These are phyloP conservation scores for Anomalospiza imberbis DNA, from an alignment of 2,797 vertebrate genomes.

Conservation along the genomic window DNA sequence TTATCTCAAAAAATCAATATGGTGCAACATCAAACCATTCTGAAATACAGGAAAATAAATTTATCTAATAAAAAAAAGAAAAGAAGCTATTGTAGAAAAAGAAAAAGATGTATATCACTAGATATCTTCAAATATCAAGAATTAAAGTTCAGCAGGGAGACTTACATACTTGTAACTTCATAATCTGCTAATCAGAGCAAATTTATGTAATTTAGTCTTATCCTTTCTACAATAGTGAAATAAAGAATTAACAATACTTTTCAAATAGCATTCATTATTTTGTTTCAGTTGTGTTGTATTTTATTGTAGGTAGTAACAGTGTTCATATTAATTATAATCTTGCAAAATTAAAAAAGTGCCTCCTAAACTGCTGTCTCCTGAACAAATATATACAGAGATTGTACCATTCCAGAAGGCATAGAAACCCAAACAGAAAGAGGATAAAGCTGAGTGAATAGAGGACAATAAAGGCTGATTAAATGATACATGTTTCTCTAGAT, in stretches of 20 bases:
- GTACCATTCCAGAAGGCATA: neutral
- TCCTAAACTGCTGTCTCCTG: neutral
- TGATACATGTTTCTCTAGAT: neutral
- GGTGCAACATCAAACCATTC: rapidly evolving
- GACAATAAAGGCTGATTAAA: neutral
- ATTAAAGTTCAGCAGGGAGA: neutral
- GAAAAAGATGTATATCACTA: neutral
- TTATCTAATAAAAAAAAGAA: neutral
- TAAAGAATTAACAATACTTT: neutral
- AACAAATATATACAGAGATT: neutral
- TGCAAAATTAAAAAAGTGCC: neutral
- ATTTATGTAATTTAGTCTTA: neutral
- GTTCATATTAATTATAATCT: neutral
- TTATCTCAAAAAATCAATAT: neutral
- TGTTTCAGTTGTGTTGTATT: neutral
- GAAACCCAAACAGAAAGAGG: neutral
- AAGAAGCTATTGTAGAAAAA: neutral
- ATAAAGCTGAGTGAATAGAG: neutral
- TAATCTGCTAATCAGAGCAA: neutral
- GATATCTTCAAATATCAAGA: neutral
- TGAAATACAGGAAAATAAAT: neutral
- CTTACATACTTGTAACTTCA: neutral
- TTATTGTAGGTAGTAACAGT: neutral
- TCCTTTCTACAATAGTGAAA: neutral
- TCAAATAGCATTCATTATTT: neutral